These are phyloP conservation scores for Cuniculus paca DNA, from an alignment of 2,797 vertebrate genomes.

Conservation along the genomic window DNA sequence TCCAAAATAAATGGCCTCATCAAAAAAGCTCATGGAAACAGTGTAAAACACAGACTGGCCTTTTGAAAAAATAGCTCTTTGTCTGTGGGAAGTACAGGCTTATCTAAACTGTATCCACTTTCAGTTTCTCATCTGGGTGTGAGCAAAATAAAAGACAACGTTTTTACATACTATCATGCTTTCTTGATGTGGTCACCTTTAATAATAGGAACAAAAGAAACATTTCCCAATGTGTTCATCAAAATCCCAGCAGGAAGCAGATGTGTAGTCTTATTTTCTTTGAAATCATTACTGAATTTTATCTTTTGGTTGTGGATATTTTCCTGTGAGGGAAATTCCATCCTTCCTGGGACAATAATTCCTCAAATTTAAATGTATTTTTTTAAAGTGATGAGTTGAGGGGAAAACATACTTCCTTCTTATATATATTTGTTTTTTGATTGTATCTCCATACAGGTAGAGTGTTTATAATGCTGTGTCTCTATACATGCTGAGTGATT, in stretches of 20 bases:
- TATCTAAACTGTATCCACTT: conserved; percentile 31
- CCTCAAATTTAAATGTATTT: conserved; percentile 66
- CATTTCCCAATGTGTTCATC: conserved; percentile 77
- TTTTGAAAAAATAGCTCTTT: neutral
- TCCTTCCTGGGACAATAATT: conserved; percentile 85
- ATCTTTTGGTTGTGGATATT: conserved; percentile 72
- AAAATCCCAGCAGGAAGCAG: conserved; percentile 85
- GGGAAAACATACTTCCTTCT: neutral
- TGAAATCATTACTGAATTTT: conserved; percentile 71
- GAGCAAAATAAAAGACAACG: conserved; percentile 73
- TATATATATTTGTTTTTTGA: conserved; percentile 3
- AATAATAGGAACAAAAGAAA: conserved; percentile 85
- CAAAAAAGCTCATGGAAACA: neutral
- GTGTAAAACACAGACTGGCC: neutral
- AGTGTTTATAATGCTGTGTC: neutral
- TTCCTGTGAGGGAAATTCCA: conserved; percentile 79
- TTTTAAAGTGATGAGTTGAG: conserved; percentile 51
- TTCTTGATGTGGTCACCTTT: conserved; percentile 83
- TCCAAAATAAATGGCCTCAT: conserved; percentile 38
- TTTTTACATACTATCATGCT: conserved; percentile 61
- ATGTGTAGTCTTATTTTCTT: conserved; percentile 77
- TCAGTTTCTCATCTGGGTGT: conserved; percentile 61
- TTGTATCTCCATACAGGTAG: neutral
- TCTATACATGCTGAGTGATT: neutral
- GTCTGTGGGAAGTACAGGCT: neutral